Percentiles rank a stretch among this genome's conserved stretches.
Conservation (phyloP, 1,140 invertebrate species). For the Drosophila murphyi region DNA sequence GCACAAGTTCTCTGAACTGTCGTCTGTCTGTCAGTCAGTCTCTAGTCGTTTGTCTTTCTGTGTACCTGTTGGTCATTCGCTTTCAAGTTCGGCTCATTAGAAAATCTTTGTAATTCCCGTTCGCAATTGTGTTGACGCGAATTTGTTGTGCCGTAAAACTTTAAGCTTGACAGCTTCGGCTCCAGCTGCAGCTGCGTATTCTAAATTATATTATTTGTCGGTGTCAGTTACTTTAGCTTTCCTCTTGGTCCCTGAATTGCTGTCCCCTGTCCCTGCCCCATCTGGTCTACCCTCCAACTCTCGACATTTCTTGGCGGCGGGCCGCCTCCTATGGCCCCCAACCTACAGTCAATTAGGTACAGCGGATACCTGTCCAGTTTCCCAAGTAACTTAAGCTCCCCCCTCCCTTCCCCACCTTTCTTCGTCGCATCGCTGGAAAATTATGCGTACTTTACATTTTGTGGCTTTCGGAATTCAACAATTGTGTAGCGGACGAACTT, state of each 20-base stretch:
- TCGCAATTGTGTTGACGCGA: constrained; percentile 49
- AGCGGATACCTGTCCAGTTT: constrained; percentile 54
- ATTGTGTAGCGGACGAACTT: constrained; percentile 44
- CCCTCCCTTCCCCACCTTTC: neutral
- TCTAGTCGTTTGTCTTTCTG: neutral
- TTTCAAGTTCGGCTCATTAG: constrained; percentile 75
- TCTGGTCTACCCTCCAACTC: no score
- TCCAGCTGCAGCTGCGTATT: constrained; percentile 26
- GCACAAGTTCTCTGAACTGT: constrained; percentile 42
- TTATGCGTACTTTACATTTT: constrained; percentile 81
- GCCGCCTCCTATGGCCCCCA: constrained; percentile 22
- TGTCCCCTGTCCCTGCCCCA: neutral
- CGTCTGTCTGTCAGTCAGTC: constrained; percentile 9
- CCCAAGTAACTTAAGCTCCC: constrained; percentile 8
- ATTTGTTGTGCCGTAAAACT: constrained; percentile 41
- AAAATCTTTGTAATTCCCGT: constrained; percentile 70
- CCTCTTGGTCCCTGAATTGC: constrained; percentile 9
- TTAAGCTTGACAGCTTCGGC: constrained; percentile 21
- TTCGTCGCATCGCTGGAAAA: constrained; percentile 44
- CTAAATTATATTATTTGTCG: constrained; percentile 71
- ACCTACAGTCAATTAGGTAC: constrained; percentile 64
- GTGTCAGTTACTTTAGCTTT: constrained; percentile 58
- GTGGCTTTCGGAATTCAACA: constrained; percentile 61
- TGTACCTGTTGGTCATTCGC: constrained; percentile 26
- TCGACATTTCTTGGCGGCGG: no score